phyloP scores from a whole-genome alignment of 2,797 vertebrate genomes.

The Capromys pilorides region DNA sequence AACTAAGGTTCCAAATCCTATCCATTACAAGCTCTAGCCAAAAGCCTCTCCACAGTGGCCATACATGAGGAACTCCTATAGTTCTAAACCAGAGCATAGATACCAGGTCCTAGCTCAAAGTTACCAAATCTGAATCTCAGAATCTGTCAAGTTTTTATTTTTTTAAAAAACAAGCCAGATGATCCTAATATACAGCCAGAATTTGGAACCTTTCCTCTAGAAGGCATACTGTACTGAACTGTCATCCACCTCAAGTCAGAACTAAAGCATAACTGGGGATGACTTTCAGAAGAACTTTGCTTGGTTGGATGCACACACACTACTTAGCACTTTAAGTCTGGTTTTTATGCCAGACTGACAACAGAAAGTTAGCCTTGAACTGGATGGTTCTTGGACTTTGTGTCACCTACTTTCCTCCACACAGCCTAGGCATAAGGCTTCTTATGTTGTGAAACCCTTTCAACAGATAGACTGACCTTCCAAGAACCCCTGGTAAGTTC shows the following conservation, averaged over 20 bases:
- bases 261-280: constrained; percentile 11
- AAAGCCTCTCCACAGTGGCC: constrained; percentile 20
- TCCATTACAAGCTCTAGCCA: neutral
- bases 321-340: neutral
- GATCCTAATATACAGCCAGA: neutral
- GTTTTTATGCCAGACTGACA: constrained; percentile 16
- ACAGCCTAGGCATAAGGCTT: neutral
- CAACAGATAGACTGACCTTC: constrained; percentile 24
- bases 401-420: neutral
- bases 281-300: constrained; percentile 21
- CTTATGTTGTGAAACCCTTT: neutral
- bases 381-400: neutral
- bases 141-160: neutral
- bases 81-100: neutral
- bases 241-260: neutral
- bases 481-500: constrained; percentile 23
- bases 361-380: neutral
- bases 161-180: neutral
- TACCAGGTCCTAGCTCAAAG: neutral
- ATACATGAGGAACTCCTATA: neutral
- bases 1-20: constrained; percentile 12
- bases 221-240: neutral
- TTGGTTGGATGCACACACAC: constrained; percentile 32
- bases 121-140: neutral
- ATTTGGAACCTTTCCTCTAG: constrained; percentile 21